Base-by-base conservation (phyloP, 1,140 invertebrate genomes). In the Bombus balteatus region DNA sequence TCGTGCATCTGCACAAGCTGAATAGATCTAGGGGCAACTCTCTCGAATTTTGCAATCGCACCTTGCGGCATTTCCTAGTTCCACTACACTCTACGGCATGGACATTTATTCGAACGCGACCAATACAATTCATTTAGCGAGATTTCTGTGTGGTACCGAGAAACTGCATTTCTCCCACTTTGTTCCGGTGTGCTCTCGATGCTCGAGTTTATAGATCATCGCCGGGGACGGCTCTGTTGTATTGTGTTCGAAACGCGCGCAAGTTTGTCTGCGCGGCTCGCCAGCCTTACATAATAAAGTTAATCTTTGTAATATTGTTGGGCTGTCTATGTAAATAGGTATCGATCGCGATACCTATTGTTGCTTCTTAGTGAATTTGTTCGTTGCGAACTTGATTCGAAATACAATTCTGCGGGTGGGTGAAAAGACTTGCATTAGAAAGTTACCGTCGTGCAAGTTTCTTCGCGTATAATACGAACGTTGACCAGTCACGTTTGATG, bases 1-100 rank as follows among this genome's bases (percentile, higher is more conserved):
- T 91, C 90, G 91, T 90, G 88, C 86, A 90, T 90, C 88, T 85
- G 88, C 73, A 66, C 86, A 41, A 65, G 62, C 85, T 87, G 83
- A 87, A 83, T 86, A 70, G 72, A 59, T 39, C 66, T 70, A 74
- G 57, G 41, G 72, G 68, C 79, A 68, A 68, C 53, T 70, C 76
- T 76, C 81, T 47, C 83, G 76, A 90, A 81, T 86, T 89, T 88
- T 84, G 83, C 88, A 81, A 80, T 70, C 87, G 88, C 76, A 70
- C 80, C 76, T 86, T 75, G 77, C 87, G 78, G 87, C 82, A 77
- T 88, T 90, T 91, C 82, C 86, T 86, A 87, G 86, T 89, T 91
- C 77, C 83, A 65, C 39, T 73, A 73, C 4, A 22, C 43, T 75
- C 32, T 47, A 62, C 3, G 13, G 39, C 59, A 53, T 43, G 65